phyloP scores from a whole-genome alignment of 2,888 invertebrate genomes.

The Azorinus chamasolen region DNA sequence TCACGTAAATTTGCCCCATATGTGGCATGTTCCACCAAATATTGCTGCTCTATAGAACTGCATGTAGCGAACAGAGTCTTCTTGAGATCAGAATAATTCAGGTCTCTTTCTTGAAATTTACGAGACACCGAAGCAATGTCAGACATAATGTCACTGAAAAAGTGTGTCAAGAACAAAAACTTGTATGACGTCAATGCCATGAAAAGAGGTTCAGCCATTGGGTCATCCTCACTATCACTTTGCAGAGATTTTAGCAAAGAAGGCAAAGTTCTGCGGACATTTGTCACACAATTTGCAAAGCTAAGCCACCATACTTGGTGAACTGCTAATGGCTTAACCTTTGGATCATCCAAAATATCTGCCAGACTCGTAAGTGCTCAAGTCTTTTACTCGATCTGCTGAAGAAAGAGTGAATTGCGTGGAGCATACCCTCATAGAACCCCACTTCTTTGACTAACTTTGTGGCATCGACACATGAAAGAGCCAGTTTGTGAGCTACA shows the following conservation, averaged over 20 bases:
- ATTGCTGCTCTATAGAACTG: slow-evolving; percentile 41
- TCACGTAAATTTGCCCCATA: slow-evolving; percentile 20
- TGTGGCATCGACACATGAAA: slow-evolving; percentile 33
- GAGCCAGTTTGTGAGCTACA: slow-evolving; percentile 37
- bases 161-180: slow-evolving; percentile 30
- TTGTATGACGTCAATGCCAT: slow-evolving; percentile 25
- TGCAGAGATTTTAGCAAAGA: slow-evolving; percentile 39
- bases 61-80: slow-evolving; percentile 23
- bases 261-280: slow-evolving; percentile 20
- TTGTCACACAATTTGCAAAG: slow-evolving; percentile 40
- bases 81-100: slow-evolving; percentile 16
- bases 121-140: slow-evolving; percentile 29
- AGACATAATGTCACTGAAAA: slow-evolving; percentile 41
- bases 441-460: slow-evolving; percentile 29
- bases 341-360: slow-evolving; percentile 38
- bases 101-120: slow-evolving; percentile 24
- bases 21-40: slow-evolving; percentile 23
- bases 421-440: slow-evolving; percentile 30
- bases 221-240: slow-evolving; percentile 37
- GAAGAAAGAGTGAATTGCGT: slow-evolving; percentile 26
- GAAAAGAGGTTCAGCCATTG: slow-evolving; percentile 21
- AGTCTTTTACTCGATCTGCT: slow-evolving; percentile 29
- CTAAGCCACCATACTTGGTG: slow-evolving; percentile 32
- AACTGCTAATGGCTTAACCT: slow-evolving; percentile 27
- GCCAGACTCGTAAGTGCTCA: slow-evolving; percentile 40